These are phyloP conservation scores for Physella acuta DNA, from an alignment of 1,140 invertebrate species.

Conservation along the genomic window DNA sequence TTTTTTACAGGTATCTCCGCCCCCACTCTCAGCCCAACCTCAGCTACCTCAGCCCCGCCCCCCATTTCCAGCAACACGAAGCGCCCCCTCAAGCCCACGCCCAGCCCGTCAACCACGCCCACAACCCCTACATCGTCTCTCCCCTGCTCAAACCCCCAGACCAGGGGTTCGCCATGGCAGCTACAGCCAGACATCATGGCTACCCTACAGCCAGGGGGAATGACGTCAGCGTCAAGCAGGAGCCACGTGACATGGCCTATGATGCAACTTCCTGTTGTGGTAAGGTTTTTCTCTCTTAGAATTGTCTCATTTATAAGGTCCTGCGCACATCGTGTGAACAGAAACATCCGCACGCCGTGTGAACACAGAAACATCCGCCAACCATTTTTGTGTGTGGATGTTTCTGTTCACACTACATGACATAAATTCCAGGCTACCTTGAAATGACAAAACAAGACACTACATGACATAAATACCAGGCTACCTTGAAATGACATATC, in stretches of 20 bases:
- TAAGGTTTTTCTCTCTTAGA: too few species aligned
- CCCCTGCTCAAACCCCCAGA: background rate
- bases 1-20: background rate
- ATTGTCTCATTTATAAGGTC: too few species aligned
- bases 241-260: constrained; percentile 20
- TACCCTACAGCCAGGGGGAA: background rate
- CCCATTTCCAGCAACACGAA: constrained; percentile 1
- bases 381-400: too few species aligned
- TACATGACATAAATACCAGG: too few species aligned
- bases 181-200: background rate
- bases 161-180: background rate
- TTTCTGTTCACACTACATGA: too few species aligned
- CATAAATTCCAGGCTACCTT: too few species aligned
- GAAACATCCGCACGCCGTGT: too few species aligned
- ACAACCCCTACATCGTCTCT: background rate
- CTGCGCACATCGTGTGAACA: too few species aligned
- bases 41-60: constrained; percentile 11
- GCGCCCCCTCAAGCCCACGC: constrained; percentile 7
- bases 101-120: background rate
- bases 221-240: constrained; percentile 18
- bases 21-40: constrained; percentile 15
- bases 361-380: too few species aligned
- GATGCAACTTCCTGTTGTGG: constrained; percentile 16
- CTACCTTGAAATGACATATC: too few species aligned
- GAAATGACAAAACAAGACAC: too few species aligned